phyloP scores from a whole-genome alignment of 2,888 invertebrate genomes.

The Torymus texanus region DNA sequence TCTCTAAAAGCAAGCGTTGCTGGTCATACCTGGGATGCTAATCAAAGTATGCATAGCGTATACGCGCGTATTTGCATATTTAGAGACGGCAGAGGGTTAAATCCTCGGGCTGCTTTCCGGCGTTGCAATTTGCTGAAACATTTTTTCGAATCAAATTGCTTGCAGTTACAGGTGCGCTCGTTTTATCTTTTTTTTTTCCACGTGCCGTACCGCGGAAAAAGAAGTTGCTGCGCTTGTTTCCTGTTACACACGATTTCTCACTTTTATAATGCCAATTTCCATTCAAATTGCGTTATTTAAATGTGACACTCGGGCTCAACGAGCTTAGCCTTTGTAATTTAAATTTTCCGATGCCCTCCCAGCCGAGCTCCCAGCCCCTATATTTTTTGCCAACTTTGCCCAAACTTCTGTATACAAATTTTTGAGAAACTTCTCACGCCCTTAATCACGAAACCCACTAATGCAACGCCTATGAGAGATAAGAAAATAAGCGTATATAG shows the following conservation, averaged over 20 bases:
- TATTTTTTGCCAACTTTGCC: neutral
- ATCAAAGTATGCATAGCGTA: conserved; percentile 46
- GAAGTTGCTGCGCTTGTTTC: neutral
- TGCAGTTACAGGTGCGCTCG: conserved; percentile 23
- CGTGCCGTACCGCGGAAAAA: conserved; percentile 17
- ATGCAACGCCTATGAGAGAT: no score
- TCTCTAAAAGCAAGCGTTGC: conserved; percentile 3
- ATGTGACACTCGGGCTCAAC: conserved; percentile 26
- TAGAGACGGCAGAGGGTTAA: conserved; percentile 22
- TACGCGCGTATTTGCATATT: conserved; percentile 35
- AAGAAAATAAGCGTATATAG: neutral
- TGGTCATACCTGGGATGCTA: conserved; percentile 34
- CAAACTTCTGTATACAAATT: no score
- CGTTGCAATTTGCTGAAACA: conserved; percentile 21
- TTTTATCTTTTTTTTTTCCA: neutral
- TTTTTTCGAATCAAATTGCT: conserved; percentile 42
- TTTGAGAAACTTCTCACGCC: no score
- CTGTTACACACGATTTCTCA: conserved; percentile 46
- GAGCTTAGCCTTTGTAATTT: conserved; percentile 52
- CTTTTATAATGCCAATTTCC: conserved; percentile 55
- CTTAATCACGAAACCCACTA: no score
- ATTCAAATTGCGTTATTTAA: conserved; percentile 57
- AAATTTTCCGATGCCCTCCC: conserved; percentile 54
- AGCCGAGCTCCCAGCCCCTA: conserved; percentile 37
- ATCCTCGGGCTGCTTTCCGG: conserved; percentile 18